Evolutionary conservation across 1,140 invertebrate genomes (phyloP).

Genomic region (Drosophila cardini): DNA sequence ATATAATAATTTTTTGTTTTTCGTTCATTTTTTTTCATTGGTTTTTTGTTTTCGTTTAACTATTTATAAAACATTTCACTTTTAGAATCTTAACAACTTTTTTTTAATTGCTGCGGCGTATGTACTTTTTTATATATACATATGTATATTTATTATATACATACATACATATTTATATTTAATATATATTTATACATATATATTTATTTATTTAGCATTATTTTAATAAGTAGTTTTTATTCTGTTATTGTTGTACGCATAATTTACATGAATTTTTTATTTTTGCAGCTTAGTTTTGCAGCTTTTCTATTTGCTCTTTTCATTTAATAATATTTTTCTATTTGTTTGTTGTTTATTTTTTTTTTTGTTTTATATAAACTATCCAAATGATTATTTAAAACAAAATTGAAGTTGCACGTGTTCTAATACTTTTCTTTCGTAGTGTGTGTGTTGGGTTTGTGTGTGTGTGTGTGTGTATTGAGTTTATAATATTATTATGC

Average conservation of each 20-base stretch:
- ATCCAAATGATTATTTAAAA: slow-evolving; percentile 44
- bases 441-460: slow-evolving; percentile 33
- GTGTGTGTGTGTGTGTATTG: slow-evolving; percentile 37
- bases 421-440: slow-evolving; percentile 60
- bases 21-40: slow-evolving; percentile 42
- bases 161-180: slow-evolving; percentile 54
- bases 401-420: slow-evolving; percentile 59
- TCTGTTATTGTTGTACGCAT: slow-evolving; percentile 71
- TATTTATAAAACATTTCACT: slow-evolving; percentile 84
- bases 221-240: slow-evolving; percentile 64
- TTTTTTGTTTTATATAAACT: slow-evolving; percentile 33
- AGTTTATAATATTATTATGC: slow-evolving; percentile 51
- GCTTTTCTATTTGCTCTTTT: slow-evolving; percentile 25
- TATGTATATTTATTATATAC: slow-evolving; percentile 32
- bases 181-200: slow-evolving; percentile 52
- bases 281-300: slow-evolving; percentile 38
- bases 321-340: slow-evolving; percentile 20
- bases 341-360: slow-evolving; percentile 8
- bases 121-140: slow-evolving; percentile 40
- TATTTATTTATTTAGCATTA: slow-evolving; percentile 61
- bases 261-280: slow-evolving; percentile 73
- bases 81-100: slow-evolving; percentile 84
- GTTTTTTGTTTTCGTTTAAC: slow-evolving; percentile 66
- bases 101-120: slow-evolving; percentile 68
- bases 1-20: slow-evolving; percentile 73